Percentiles rank a stretch among this genome's conserved stretches.
These are phyloP conservation scores for Diphyllodes magnificus DNA, from an alignment of 2,113 vertebrate genomes.

Conservation along the genomic window DNA sequence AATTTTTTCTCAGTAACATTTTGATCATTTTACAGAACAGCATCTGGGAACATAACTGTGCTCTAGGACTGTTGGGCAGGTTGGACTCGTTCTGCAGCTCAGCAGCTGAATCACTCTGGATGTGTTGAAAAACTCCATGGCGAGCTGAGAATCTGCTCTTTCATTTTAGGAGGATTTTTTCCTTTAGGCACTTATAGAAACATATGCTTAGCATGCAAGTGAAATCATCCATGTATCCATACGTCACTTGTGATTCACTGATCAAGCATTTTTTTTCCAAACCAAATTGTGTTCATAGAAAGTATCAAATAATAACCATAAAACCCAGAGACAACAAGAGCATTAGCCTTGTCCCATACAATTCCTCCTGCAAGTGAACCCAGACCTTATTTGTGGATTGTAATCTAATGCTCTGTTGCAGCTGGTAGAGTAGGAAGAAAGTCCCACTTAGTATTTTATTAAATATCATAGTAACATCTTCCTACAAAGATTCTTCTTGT, in stretches of 20 bases:
- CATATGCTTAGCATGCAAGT: not conserved
- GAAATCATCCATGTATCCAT: not conserved
- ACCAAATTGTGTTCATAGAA: not conserved
- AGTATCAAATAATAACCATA: not conserved
- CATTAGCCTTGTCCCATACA: not conserved
- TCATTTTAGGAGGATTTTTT: not conserved
- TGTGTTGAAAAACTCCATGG: not conserved
- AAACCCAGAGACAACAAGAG: not conserved
- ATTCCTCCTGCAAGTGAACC: not conserved
- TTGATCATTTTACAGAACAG: not conserved
- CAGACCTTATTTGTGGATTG: not conserved
- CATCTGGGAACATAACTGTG: not conserved
- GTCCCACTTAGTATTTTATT: not conserved
- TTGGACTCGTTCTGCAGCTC: not conserved
- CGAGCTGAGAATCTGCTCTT: not conserved
- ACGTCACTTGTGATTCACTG: not conserved
- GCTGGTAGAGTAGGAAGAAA: not conserved
- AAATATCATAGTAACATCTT: constrained; percentile 41
- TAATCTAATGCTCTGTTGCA: not conserved
- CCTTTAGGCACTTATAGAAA: not conserved
- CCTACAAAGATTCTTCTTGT: not conserved
- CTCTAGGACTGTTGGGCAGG: not conserved
- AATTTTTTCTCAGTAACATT: not conserved
- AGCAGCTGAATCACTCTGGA: not conserved
- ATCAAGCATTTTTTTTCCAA: not conserved